Evolutionary conservation across 2,888 invertebrate genomes (phyloP).

Genomic region (Nomada ferruginata): DNA sequence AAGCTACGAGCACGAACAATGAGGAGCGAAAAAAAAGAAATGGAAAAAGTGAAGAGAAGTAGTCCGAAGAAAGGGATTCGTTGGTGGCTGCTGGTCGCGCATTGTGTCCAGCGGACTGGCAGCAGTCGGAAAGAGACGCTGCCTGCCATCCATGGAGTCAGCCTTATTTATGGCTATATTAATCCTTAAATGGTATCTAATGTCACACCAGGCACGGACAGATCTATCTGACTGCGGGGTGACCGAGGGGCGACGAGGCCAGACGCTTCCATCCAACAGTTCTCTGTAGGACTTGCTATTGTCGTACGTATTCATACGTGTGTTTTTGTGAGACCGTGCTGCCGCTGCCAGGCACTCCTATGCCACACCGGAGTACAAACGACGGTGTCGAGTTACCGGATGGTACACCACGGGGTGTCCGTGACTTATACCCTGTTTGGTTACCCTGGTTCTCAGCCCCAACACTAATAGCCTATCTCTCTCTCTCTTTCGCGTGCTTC

Average conservation of each 20-base stretch:
- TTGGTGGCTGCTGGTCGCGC: conserved; percentile 55
- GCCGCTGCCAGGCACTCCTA: conserved; percentile 75
- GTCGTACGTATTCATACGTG: conserved; percentile 83
- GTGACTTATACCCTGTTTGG: conserved; percentile 82
- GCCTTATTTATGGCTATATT: conserved; percentile 84
- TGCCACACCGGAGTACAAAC: conserved; percentile 80
- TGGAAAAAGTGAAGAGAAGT: neutral
- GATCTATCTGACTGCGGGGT: conserved; percentile 78
- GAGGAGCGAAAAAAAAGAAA: neutral
- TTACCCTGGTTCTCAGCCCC: conserved; percentile 72
- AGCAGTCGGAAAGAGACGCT: conserved; percentile 50
- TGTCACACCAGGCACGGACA: conserved; percentile 80
- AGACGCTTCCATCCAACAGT: conserved; percentile 65
- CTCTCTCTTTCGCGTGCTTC: conserved; percentile 34
- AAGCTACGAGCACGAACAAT: neutral
- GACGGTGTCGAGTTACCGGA: conserved; percentile 84
- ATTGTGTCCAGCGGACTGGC: conserved; percentile 54
- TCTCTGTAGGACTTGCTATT: conserved; percentile 81
- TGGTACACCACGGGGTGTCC: conserved; percentile 84
- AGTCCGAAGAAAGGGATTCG: conserved; percentile 57
- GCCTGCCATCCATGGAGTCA: conserved; percentile 50
- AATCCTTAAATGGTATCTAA: conserved; percentile 84
- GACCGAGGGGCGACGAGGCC: conserved; percentile 24
- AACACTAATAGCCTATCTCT: conserved; percentile 37
- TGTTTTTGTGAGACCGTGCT: conserved; percentile 80